phyloP scores from a whole-genome alignment of 2,797 vertebrate genomes.

The Ispidina lecontei region DNA sequence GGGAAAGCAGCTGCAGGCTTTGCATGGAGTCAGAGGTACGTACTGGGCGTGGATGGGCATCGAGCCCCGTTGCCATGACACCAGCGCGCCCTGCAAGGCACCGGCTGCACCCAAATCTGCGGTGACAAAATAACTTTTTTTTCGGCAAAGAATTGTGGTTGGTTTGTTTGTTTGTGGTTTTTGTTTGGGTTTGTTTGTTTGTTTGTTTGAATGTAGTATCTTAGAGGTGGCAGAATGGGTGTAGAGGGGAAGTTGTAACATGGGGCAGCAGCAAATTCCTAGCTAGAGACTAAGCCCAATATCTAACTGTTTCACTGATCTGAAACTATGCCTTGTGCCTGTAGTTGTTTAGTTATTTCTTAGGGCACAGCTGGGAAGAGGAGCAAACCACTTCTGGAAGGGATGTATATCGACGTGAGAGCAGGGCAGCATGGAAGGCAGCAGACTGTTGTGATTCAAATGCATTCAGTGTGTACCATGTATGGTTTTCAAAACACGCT shows the following conservation, averaged over 20 bases:
- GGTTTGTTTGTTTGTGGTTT: no score
- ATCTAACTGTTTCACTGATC: not conserved
- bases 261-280: not conserved
- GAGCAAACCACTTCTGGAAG: not conserved
- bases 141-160: not conserved
- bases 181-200: no score
- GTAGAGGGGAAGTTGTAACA: not conserved
- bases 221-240: not conserved
- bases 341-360: not conserved
- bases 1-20: not conserved
- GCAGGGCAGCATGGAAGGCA: not conserved
- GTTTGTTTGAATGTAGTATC: not conserved
- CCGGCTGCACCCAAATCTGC: not conserved
- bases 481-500: not conserved
- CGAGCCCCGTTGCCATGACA: not conserved
- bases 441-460: not conserved
- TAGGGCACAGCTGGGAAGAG: not conserved
- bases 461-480: accelerated
- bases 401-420: not conserved
- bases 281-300: not conserved
- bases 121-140: not conserved
- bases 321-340: not conserved
- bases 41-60: not conserved
- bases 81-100: not conserved
- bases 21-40: not conserved